Percentiles rank a stretch among this genome's conserved stretches.
Conservation (phyloP, 1,140 invertebrate species). For the Leptinotarsa defecta region DNA sequence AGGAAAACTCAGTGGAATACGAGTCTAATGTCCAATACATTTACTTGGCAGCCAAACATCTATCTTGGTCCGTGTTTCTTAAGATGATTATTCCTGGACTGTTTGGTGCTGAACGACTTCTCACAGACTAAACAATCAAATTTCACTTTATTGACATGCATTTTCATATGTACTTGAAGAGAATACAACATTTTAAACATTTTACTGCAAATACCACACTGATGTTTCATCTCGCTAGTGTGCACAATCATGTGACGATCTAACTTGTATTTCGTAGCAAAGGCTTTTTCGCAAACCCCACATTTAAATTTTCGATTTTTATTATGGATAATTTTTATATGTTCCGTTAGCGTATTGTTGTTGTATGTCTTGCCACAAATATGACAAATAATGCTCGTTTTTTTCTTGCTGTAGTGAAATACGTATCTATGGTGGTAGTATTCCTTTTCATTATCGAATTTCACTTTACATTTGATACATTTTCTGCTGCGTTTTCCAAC, state of each 20-base stretch:
- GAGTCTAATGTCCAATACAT: no score
- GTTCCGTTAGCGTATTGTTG: not conserved
- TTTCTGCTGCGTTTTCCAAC: not conserved
- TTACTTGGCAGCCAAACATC: not conserved
- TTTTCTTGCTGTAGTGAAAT: not conserved
- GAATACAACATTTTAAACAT: slow-evolving; percentile 44
- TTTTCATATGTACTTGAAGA: slow-evolving; percentile 56
- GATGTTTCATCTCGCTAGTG: slow-evolving; percentile 63
- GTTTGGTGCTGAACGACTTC: slow-evolving; percentile 44
- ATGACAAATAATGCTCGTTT: not conserved
- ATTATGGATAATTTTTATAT: not conserved
- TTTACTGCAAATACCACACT: slow-evolving; percentile 32
- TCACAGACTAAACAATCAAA: slow-evolving; percentile 44
- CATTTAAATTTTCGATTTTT: slow-evolving; percentile 21
- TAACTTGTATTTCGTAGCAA: slow-evolving; percentile 28
- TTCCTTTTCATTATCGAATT: not conserved
- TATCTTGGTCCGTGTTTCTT: slow-evolving; percentile 30
- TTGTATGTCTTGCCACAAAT: slow-evolving; percentile 12
- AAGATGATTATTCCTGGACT: slow-evolving; percentile 54
- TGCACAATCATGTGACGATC: slow-evolving; percentile 58
- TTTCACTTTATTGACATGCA: slow-evolving; percentile 58
- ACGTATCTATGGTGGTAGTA: slow-evolving; percentile 1
- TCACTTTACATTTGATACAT: not conserved
- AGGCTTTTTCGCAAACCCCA: slow-evolving; percentile 25
- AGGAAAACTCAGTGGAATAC: no score